Percentiles rank a stretch among this genome's conserved stretches.
Conservation (phyloP, 2,888 invertebrate genomes). For the Clusia tigrina region DNA sequence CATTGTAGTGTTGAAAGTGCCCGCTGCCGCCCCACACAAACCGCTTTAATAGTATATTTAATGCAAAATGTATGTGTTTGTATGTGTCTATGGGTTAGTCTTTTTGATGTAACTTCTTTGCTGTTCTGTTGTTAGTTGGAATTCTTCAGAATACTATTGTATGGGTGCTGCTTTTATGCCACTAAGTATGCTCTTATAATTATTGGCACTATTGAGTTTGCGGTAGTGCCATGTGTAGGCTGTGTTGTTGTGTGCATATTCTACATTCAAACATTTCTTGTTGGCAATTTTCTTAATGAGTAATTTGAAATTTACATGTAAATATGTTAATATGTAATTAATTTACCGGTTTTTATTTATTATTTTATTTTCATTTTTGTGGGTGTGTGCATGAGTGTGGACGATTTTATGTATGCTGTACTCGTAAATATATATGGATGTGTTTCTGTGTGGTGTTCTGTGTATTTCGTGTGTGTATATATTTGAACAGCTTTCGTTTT, state of each 20-base stretch:
- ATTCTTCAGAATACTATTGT: no score
- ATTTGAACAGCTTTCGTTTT: conserved; percentile 26
- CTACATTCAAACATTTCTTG: not conserved
- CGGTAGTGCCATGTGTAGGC: no score
- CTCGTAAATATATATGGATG: conserved; percentile 31
- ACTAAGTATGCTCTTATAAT: no score
- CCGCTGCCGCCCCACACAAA: not conserved
- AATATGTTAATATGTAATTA: conserved; percentile 7
- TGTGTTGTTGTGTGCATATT: conserved; percentile 21
- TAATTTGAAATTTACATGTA: conserved; percentile 19
- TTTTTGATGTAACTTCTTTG: no score
- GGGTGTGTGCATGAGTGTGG: conserved; percentile 24
- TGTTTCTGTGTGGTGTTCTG: conserved; percentile 40
- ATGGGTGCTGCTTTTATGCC: no score
- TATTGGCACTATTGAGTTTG: no score
- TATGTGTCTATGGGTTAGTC: no score
- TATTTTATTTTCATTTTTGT: conserved; percentile 13
- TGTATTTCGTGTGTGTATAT: conserved; percentile 36
- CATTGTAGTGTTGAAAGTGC: not conserved
- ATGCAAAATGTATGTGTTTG: conserved; percentile 22
- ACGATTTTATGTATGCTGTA: conserved; percentile 30
- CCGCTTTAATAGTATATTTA: not conserved
- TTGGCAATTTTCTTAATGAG: not conserved
- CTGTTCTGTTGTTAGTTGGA: no score
- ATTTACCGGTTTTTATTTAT: conserved; percentile 5